These are phyloP conservation scores for Xylocampa areola DNA, from an alignment of 2,888 invertebrate genomes.

Conservation along the genomic window DNA sequence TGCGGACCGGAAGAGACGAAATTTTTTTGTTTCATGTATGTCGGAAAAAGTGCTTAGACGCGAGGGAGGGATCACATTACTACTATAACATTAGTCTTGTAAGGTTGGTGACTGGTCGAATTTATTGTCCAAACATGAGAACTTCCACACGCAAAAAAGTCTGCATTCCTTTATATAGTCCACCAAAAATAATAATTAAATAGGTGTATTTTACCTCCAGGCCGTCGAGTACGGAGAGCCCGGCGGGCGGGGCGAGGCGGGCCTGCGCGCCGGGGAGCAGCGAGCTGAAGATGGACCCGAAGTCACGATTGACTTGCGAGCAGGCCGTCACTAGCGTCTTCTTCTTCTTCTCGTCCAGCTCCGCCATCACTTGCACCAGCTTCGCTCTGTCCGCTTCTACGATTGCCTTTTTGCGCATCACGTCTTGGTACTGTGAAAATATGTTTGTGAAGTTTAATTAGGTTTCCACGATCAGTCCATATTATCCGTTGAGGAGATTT, in stretches of 20 bases:
- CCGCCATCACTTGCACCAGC: constrained; percentile 94
- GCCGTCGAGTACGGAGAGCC: constrained; percentile 94
- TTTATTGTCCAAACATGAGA: too few species aligned
- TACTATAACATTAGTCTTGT: too few species aligned
- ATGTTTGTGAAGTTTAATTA: neutral
- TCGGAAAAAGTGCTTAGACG: too few species aligned
- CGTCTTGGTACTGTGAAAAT: constrained; percentile 90
- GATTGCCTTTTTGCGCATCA: constrained; percentile 92
- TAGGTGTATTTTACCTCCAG: constrained; percentile 92
- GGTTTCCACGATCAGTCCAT: too few species aligned
- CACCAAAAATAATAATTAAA: too few species aligned
- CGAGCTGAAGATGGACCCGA: constrained; percentile 97
- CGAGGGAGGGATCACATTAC: too few species aligned
- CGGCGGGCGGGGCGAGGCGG: constrained; percentile 94
- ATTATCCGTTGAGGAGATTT: too few species aligned
- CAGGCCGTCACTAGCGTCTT: constrained; percentile 95
- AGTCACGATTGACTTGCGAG: constrained; percentile 96
- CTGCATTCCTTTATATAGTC: too few species aligned
- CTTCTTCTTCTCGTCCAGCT: constrained; percentile 97
- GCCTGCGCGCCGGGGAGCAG: constrained; percentile 97
- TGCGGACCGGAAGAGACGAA: too few species aligned
- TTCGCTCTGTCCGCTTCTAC: constrained; percentile 93
- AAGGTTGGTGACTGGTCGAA: too few species aligned
- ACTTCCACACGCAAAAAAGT: too few species aligned
- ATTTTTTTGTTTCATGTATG: too few species aligned